phyloP scores from a whole-genome alignment of 2,888 invertebrate genomes.

The Caenorhabditis virilis region DNA sequence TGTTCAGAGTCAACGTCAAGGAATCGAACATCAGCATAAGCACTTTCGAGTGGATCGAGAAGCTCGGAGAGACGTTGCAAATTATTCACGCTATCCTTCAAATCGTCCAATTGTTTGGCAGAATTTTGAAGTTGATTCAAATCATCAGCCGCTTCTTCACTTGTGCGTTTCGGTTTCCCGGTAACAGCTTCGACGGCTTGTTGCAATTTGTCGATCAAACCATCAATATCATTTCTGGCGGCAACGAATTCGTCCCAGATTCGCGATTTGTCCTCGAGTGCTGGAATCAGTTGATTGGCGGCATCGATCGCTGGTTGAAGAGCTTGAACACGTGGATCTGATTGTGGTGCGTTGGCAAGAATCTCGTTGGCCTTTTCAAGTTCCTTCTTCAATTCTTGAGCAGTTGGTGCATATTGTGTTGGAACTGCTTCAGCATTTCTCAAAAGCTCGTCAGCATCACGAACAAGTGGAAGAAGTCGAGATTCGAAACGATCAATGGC shows the following conservation, averaged over 20 bases:
- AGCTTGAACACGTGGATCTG: slow-evolving; percentile 4
- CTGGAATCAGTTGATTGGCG: slow-evolving; percentile 19
- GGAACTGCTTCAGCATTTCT: slow-evolving; percentile 37
- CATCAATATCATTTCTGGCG: slow-evolving; percentile 41
- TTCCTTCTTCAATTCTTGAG: slow-evolving; percentile 24
- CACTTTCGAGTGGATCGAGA: slow-evolving; percentile 52
- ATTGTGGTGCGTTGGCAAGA: slow-evolving; percentile 2
- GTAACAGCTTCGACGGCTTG: slow-evolving; percentile 25
- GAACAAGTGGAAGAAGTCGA: slow-evolving; percentile 27
- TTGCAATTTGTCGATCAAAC: slow-evolving; percentile 31
- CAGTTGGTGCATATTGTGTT: slow-evolving; percentile 28
- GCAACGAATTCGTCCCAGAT: slow-evolving; percentile 43
- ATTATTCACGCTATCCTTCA: slow-evolving; percentile 19
- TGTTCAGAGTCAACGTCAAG: slow-evolving; percentile 58
- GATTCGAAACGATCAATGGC: slow-evolving; percentile 15
- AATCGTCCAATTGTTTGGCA: slow-evolving; percentile 12
- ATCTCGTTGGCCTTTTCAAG: slow-evolving; percentile 13
- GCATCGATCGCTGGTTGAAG: slow-evolving; percentile 17
- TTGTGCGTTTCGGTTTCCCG: slow-evolving; percentile 12
- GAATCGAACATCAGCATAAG: slow-evolving; percentile 60
- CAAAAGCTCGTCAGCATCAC: slow-evolving; percentile 26
- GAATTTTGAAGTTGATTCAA: slow-evolving; percentile 13
- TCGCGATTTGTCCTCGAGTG: slow-evolving; percentile 31
- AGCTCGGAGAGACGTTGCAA: slow-evolving; percentile 47
- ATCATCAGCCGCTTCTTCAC: slow-evolving; percentile 25